A percentile compares a stretch with the other conserved stretches of the same genome.
These are phyloP conservation scores for Aphelinus atriplicis DNA, from an alignment of 1,140 invertebrate species.

Conservation along the genomic window DNA sequence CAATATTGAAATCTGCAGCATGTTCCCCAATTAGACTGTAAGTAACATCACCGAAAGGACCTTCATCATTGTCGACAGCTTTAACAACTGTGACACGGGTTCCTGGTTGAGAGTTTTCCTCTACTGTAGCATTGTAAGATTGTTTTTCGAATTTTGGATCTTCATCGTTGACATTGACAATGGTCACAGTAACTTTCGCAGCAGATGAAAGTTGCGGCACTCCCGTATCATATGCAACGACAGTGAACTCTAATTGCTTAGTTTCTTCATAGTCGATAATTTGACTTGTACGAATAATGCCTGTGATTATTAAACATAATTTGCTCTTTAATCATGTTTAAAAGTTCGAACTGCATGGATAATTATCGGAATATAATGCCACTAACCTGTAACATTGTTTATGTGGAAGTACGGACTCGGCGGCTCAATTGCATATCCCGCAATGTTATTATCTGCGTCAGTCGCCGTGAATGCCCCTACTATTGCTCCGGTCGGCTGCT, in stretches of 20 bases:
- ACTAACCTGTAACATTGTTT: conserved; percentile 75
- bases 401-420: conserved; percentile 81
- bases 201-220: conserved; percentile 81
- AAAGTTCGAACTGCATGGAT: too few relatives aligned
- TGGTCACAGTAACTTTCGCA: conserved; percentile 78
- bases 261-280: conserved; percentile 86
- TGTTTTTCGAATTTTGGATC: conserved; percentile 79
- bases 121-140: conserved; percentile 75
- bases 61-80: conserved; percentile 80
- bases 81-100: conserved; percentile 76
- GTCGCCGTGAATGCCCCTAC: conserved; percentile 83
- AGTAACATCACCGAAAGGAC: conserved; percentile 76
- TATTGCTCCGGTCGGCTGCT: conserved; percentile 82
- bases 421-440: conserved; percentile 77
- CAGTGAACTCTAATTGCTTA: conserved; percentile 79
- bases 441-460: conserved; percentile 85
- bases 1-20: conserved; percentile 76
- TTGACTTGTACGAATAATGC: conserved; percentile 81
- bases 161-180: conserved; percentile 90
- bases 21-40: conserved; percentile 82
- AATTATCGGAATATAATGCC: neutral
- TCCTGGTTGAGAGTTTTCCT: conserved; percentile 79
- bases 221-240: conserved; percentile 85
- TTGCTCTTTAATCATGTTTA: too few relatives aligned
- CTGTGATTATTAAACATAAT: conserved; percentile 54